Conservation (phyloP, 1,140 invertebrate species). For the Sitobion miscanthi region DNA sequence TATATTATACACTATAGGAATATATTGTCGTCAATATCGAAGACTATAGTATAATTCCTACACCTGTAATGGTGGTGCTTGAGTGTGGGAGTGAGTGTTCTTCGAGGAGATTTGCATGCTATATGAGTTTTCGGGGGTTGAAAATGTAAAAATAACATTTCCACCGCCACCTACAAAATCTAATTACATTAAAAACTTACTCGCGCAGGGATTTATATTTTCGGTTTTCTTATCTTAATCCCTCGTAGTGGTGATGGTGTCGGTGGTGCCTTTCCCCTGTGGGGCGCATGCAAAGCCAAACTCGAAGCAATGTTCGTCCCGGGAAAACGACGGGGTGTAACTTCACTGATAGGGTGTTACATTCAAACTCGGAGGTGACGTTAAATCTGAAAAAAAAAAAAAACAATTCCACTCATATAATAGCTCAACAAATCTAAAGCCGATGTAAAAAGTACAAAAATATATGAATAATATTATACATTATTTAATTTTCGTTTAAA, state of each 20-base stretch:
- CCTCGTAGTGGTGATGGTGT: background rate
- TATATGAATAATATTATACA: background rate
- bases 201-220: constrained; percentile 20
- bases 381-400: background rate
- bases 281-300: background rate
- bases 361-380: constrained; percentile 14
- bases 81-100: background rate
- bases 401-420: constrained; percentile 27
- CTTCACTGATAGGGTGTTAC: constrained; percentile 2
- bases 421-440: background rate
- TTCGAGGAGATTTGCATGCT: background rate
- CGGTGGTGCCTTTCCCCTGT: background rate
- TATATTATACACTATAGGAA: background rate
- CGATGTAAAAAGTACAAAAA: background rate
- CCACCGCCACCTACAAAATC: background rate
- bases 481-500: constrained; percentile 1
- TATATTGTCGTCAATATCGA: background rate
- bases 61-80: background rate
- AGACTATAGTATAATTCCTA: background rate
- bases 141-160: constrained; percentile 32
- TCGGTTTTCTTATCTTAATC: constrained; percentile 47
- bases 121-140: background rate
- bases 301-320: background rate
- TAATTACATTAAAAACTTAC: constrained; percentile 45
- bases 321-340: background rate